Base-by-base conservation (phyloP, 1,140 invertebrate genomes). In the Drosophila elegans region DNA sequence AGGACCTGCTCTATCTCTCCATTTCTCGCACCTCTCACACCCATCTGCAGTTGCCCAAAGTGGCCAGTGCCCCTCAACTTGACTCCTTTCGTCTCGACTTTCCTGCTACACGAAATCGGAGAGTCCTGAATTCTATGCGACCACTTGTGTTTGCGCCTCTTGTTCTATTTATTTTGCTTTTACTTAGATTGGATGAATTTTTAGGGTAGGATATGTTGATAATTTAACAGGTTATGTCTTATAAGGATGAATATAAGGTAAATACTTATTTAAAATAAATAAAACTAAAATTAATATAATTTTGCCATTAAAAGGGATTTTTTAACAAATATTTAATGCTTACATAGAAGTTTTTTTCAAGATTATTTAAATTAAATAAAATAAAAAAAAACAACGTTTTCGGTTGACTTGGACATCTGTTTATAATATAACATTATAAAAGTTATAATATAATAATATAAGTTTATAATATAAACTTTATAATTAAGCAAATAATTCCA, bases 31-130 rank as follows among this genome's bases (percentile, higher is more conserved):
- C 16, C 21, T 39, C 16, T 21, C 29, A 32, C 29, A 32, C 29
- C 51, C 9, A 36, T 49, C 36, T 16, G 12, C 3, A 16, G n/a
- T 16, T 32, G 3, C 44, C 36, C 42, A 56, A 57, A 42, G 32
- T 51, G 38, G 11, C 51, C 13, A 29, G 34, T 25, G 67, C 29
- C 27, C 57, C 63, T 63, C 39, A 34, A 46, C 38, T 66, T 51
- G 57, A 55, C 41, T 73, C 62, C 32, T 41, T 52, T 59, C 61
- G 59, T 66, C 60, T 68, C 57, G 32, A 21, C 57, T 81, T 75
- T 61, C 71, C 60, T 75, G 62, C 52, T 48, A 79, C 83, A 88
- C 38, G 75, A 77, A 86, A 76, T 49, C 52, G 42, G 60, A 83
- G 79, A 61, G 51, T 44, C 57, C 36, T 57, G 45, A 53, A 62